Evolutionary conservation across 2,113 vertebrate species (phyloP), one percentile per base, ranked within the genome.

Genomic region (Lethenteron reissneri): DNA sequence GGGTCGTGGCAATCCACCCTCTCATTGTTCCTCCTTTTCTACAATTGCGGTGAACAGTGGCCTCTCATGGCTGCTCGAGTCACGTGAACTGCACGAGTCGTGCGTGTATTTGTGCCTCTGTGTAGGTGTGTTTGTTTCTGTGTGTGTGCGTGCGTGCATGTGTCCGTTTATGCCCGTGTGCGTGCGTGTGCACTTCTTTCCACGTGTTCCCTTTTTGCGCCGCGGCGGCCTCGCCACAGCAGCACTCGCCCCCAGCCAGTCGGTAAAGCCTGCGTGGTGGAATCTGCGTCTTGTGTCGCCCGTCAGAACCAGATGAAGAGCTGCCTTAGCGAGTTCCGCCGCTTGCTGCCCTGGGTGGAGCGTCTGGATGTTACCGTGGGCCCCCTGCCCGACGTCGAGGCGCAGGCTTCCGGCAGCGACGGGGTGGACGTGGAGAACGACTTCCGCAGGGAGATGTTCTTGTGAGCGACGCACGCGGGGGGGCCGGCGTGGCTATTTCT

Each of bases 401-500:
- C 6, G 69, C 76, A 71, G 79, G 76, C 70, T 71, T 71, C 2
- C 3, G 41, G 69, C 2, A 73, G 73, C 4, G 75, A 73, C 21
- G 77, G 76, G 0, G 69, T 88, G 3, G 79, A 88, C 14, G 82
- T 87, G 1, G 88, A 95, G 57, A 85, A 97, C 25, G 90, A 99
- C 73, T 99, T 99, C 76, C 85, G 89, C 76, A 86, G 91, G 74
- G 94, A 99, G 73, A 96, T 99, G 88, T 87, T 76, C 75, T 96
- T 99, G 94, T 97, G 78, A 81, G 91, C 88, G 41, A 41, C 41
- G 41, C 41, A 41, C 6, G 41, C 6, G 41, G 41, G 41, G 41
- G 41, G 41, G 41, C 3, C 41, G 41, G 41, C 41, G 4, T 41
- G 41, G 41, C 41, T 41, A 7, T 41, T 41, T 41, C 41, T 41